Evolutionary conservation across 2,888 invertebrate genomes (phyloP).

Genomic region (Atrina japonica): DNA sequence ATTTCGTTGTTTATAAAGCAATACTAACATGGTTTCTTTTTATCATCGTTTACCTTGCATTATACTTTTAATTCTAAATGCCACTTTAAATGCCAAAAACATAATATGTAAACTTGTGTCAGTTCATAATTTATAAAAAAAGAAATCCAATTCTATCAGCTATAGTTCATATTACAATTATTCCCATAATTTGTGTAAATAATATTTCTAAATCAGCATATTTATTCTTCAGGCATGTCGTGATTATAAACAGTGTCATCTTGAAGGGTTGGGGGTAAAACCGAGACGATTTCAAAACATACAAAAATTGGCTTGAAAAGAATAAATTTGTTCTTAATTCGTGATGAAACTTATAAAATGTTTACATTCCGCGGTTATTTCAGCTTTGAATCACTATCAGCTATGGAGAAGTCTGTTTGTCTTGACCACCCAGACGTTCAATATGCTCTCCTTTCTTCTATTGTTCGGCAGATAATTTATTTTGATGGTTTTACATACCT

Average conservation of each 20-base stretch:
- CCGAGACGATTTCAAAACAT: conserved; percentile 5
- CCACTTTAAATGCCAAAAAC: conserved; percentile 22
- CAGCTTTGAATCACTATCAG: no score
- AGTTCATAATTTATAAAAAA: conserved; percentile 40
- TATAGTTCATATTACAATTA: conserved; percentile 30
- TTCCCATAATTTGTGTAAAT: conserved; percentile 44
- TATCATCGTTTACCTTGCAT: conserved; percentile 19
- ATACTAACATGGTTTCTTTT: conserved; percentile 10
- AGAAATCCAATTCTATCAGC: conserved; percentile 29
- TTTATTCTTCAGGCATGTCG: conserved; percentile 25
- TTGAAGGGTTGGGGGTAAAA: conserved; percentile 15
- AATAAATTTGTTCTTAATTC: conserved; percentile 24
- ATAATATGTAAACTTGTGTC: conserved; percentile 38
- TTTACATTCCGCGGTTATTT: conserved; percentile 12
- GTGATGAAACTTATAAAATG: conserved; percentile 16
- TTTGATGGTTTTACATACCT: no score
- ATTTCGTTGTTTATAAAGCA: conserved; percentile 16
- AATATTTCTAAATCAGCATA: conserved; percentile 37
- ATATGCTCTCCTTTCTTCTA: no score
- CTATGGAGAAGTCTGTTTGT: no score
- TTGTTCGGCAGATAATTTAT: no score
- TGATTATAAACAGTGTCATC: conserved; percentile 25
- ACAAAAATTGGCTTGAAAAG: conserved; percentile 18
- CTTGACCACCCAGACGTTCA: no score
- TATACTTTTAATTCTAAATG: conserved; percentile 17